Conservation (phyloP, 2,113 vertebrate species). For the Cochlearius cochlearius region DNA sequence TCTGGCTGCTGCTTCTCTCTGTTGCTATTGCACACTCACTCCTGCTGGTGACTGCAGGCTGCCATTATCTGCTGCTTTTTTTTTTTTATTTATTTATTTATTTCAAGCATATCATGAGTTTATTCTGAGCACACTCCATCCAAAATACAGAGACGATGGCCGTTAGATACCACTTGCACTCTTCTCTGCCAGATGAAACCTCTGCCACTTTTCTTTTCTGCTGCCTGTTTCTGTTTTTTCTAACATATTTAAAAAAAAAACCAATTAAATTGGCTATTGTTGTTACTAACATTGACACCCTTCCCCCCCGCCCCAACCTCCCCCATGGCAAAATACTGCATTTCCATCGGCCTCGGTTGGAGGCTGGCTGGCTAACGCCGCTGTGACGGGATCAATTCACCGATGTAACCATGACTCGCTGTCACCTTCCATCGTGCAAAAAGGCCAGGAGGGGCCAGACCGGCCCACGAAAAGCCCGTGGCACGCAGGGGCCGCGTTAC, state of each 20-base stretch:
- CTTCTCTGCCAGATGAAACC: constrained; percentile 67
- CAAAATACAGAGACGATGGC: background rate
- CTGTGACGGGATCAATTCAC: background rate
- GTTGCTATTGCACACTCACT: constrained; percentile 67
- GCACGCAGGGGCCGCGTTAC: background rate
- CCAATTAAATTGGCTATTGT: background rate
- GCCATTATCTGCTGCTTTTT: constrained; percentile 36
- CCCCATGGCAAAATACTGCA: background rate
- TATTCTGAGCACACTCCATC: constrained; percentile 31
- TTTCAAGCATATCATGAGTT: constrained; percentile 59
- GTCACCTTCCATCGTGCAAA: background rate
- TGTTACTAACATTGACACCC: background rate
- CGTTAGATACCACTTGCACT: constrained; percentile 35
- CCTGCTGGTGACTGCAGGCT: constrained; percentile 61
- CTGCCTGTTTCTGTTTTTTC: constrained; percentile 68
- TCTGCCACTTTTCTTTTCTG: constrained; percentile 67
- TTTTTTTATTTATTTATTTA: background rate
- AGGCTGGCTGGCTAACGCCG: background rate
- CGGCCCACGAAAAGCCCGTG: background rate
- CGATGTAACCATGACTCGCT: background rate
- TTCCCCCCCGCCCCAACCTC: background rate
- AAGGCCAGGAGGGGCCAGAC: background rate
- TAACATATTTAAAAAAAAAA: background rate
- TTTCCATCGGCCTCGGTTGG: background rate
- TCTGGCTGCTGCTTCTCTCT: constrained; percentile 69